Conservation (phyloP, 2,113 vertebrate genomes). For the Megalops atlanticus region DNA sequence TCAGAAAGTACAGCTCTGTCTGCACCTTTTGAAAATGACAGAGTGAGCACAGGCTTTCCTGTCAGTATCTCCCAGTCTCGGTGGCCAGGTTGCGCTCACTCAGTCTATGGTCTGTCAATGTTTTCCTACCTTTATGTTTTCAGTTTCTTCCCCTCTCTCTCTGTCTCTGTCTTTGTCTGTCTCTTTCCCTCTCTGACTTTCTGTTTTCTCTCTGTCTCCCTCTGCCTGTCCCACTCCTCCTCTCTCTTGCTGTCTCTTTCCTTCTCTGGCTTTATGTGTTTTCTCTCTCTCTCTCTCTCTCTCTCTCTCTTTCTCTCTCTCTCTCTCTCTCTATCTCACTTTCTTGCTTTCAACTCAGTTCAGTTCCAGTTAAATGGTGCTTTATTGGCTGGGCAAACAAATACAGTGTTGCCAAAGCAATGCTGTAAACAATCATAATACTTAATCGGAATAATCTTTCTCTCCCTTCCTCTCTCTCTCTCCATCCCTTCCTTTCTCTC, state of each 20-base stretch:
- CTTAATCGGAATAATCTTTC: background rate
- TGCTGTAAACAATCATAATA: too few relatives aligned
- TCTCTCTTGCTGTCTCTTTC: background rate
- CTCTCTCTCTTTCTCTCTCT: slow-evolving; percentile 16
- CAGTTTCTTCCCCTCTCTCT: background rate
- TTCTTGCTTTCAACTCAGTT: background rate
- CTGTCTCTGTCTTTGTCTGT: slow-evolving; percentile 6
- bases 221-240: slow-evolving; percentile 3
- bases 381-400: too few relatives aligned
- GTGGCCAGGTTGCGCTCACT: too few relatives aligned
- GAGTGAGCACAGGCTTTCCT: too few relatives aligned
- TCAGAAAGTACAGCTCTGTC: too few relatives aligned
- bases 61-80: too few relatives aligned
- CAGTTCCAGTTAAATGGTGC: too few relatives aligned
- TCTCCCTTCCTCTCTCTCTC: background rate
- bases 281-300: background rate
- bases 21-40: too few relatives aligned
- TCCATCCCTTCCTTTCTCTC: slow-evolving; percentile 12
- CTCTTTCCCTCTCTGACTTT: background rate
- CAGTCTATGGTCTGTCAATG: too few relatives aligned
- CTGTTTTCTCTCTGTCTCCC: background rate
- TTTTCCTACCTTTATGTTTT: too few relatives aligned
- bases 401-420: too few relatives aligned
- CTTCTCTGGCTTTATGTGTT: background rate
- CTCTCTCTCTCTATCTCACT: slow-evolving; percentile 1